phyloP scores from a whole-genome alignment of 2,888 invertebrate species.

The Eubasilissa splendida region DNA sequence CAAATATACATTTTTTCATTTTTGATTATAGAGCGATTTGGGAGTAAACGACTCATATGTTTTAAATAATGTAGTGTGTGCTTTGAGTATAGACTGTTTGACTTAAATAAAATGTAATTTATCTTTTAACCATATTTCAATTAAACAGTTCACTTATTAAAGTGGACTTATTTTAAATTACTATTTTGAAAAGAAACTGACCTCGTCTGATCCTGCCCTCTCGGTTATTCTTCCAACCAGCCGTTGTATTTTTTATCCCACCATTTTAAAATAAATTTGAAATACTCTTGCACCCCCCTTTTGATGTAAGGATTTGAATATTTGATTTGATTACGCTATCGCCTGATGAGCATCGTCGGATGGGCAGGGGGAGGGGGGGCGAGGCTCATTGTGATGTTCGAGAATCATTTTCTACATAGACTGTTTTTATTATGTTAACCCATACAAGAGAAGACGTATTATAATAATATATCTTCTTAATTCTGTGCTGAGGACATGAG shows the following conservation, averaged over 20 bases:
- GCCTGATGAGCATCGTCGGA: conserved; percentile 35
- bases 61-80: no score
- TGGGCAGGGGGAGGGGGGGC: neutral
- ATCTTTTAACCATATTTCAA: no score
- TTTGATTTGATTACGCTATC: conserved; percentile 53
- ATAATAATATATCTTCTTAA: no score
- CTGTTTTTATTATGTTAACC: neutral
- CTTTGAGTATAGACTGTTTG: no score
- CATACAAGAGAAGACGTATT: no score
- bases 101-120: no score
- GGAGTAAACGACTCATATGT: no score
- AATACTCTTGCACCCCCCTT: conserved; percentile 48
- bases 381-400: conserved; percentile 22
- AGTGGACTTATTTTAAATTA: no score
- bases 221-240: conserved; percentile 19
- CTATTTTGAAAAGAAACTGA: neutral
- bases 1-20: no score
- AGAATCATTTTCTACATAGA: conserved; percentile 36
- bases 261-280: conserved; percentile 51
- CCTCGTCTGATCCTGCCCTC: neutral
- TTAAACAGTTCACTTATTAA: no score
- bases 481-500: no score
- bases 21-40: no score
- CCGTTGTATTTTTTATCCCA: conserved; percentile 39
- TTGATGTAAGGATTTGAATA: conserved; percentile 53